Percentiles rank a stretch among this genome's conserved stretches.
phyloP scores from a whole-genome alignment of 92 coral and sea anemone species.

The Porites cylindrica region DNA sequence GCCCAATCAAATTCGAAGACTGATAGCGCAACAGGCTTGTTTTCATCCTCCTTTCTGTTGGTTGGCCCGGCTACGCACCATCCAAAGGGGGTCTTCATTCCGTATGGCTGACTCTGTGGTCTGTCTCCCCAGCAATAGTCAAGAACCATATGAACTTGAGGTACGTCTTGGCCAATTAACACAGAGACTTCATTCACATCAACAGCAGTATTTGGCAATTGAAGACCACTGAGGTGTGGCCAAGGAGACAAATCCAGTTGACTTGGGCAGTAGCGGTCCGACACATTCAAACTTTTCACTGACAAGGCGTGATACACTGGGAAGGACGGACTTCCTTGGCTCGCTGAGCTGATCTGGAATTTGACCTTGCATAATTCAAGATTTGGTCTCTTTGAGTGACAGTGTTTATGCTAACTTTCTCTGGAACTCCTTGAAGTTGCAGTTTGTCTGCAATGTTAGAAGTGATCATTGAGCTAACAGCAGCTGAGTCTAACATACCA shows the following conservation, averaged over 20 bases:
- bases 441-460: no score
- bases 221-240: conserved; percentile 53
- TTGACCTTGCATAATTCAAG: conserved; percentile 27
- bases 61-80: no score
- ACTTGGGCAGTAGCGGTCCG: conserved; percentile 55
- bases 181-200: background rate
- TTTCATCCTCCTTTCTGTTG: no score
- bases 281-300: conserved; percentile 47
- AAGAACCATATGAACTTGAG: conserved; percentile 54
- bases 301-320: background rate
- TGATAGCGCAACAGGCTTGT: no score
- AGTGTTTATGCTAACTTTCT: no score
- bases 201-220: conserved; percentile 13
- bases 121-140: background rate
- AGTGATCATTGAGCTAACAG: no score
- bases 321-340: no score
- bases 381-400: no score
- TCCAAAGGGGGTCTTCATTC: background rate
- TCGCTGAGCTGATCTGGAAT: no score
- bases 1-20: no score
- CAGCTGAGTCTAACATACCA: no score
- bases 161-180: conserved; percentile 58
- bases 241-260: conserved; percentile 47
- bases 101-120: conserved; percentile 60
- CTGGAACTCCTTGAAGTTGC: no score